Evolutionary conservation across 2,113 vertebrate species (phyloP).

Genomic region (Acinonyx jubatus): DNA sequence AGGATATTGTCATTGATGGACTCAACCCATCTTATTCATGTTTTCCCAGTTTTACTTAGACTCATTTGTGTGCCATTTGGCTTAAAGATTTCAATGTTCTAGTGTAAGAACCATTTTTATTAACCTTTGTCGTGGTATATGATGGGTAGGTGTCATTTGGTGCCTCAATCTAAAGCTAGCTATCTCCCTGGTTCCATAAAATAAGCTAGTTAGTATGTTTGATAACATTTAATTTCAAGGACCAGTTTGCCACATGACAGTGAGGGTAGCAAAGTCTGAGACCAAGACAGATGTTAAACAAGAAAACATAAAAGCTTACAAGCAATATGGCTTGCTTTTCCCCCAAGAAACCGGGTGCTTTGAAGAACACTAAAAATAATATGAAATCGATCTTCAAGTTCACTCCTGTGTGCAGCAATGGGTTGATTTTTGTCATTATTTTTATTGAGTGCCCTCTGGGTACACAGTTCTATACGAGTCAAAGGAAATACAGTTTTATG

Average conservation of each 20-base stretch:
- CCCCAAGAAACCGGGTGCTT: neutral
- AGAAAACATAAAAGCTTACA: conserved; percentile 28
- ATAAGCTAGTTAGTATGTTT: neutral
- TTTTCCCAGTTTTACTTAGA: neutral
- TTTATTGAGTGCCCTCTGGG: conserved; percentile 53
- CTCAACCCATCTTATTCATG: neutral
- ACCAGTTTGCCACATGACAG: neutral
- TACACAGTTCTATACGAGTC: neutral
- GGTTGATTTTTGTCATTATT: conserved; percentile 45
- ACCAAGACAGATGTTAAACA: conserved; percentile 40
- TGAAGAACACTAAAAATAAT: conserved; percentile 59
- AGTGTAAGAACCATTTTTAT: neutral
- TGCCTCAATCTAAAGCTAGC: neutral
- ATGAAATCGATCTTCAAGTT: conserved; percentile 30
- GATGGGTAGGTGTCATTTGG: neutral
- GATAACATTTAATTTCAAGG: conserved; percentile 40
- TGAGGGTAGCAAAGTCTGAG: neutral
- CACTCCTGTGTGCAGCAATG: neutral
- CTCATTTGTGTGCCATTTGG: neutral
- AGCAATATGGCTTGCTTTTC: neutral
- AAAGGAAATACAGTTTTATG: neutral
- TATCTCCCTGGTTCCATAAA: neutral
- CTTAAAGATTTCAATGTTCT: neutral
- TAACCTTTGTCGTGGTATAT: neutral
- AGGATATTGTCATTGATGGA: neutral